Base-by-base conservation (phyloP, 2,797 vertebrate species). In the Botia almorhae region DNA sequence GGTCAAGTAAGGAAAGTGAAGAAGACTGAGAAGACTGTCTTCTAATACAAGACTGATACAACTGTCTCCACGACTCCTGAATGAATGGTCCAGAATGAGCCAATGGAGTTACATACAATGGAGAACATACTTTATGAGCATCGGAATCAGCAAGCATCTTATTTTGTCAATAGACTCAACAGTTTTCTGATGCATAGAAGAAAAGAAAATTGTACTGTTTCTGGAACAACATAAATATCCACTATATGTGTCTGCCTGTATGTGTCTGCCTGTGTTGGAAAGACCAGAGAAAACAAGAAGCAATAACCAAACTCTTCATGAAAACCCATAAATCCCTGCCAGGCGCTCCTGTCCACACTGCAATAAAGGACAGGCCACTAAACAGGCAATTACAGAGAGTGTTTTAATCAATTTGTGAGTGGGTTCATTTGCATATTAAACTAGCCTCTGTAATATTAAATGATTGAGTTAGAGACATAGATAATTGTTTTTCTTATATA, bases 281-380 rank as follows among this genome's bases (percentile, higher is more conserved):
- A 74, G 76, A 82, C 80, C 82, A 82, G 70, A 88, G 86, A 74
- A 84, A 76, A 90, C 90, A 90, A 91, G 75, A 90, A 93, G 93
- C 93, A 95, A 94, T 95, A 95, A 93, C 87, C 86, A 92, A 91
- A 92, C 91, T 90, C 86, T 93, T 69, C 86, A 87, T 86, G 74
- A 81, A 26, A 81, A 84, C 82, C 85, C 63, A 7, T 67, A 56
- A 81, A 80, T 70, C 56, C 75, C 78, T 80, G 63, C 85, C 86
- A 88, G 88, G 90, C 85, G 75, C 72, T 81, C 78, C 69, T 39
- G 36, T 56, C 58, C 21, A 71, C 73, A 82, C 48, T 92, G 93
- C 93, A 94, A 93, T 93, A 93, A 93, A 63, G 85, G 85, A 89
- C 16, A 43, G 86, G 84, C 83, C 76, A 63, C 78, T 67, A 79